These are phyloP conservation scores for Hermaeophaga mercurialis DNA, from an alignment of 2,888 invertebrate species.

Conservation along the genomic window DNA sequence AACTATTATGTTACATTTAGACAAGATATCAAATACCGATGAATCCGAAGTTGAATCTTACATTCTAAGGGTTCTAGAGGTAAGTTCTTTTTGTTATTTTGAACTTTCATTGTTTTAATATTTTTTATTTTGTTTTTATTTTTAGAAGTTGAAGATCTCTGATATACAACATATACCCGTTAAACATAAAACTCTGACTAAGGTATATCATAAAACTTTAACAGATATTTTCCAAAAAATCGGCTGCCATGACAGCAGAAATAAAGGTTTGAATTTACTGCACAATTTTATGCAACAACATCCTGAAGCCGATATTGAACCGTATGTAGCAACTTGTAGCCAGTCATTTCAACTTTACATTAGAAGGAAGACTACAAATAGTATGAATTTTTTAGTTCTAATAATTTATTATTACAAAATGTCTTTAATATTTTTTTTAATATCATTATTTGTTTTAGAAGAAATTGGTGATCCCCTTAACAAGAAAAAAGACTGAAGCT, in stretches of 20 bases:
- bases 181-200: conserved; percentile 62
- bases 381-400: neutral
- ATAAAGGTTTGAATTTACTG: conserved; percentile 78
- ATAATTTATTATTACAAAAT: neutral
- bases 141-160: conserved; percentile 59
- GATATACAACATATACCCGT: conserved; percentile 57
- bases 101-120: neutral
- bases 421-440: no score
- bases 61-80: conserved; percentile 80
- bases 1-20: conserved; percentile 77
- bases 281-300: conserved; percentile 81
- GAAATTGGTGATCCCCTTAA: conserved; percentile 33
- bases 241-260: conserved; percentile 84
- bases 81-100: conserved; percentile 49
- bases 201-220: conserved; percentile 82
- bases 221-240: conserved; percentile 91
- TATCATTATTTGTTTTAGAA: conserved; percentile 23
- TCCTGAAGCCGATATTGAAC: conserved; percentile 84
- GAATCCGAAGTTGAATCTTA: conserved; percentile 88
- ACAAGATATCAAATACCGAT: conserved; percentile 75
- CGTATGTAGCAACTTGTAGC: conserved; percentile 81
- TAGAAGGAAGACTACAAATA: conserved; percentile 57
- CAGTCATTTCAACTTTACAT: conserved; percentile 88
- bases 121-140: no score
- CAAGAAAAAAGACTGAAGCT: conserved; percentile 31